A percentile compares a stretch with the other conserved stretches of the same genome.
These are phyloP conservation scores for Oreortyx pictus DNA, from an alignment of 2,797 vertebrate species.

Conservation along the genomic window DNA sequence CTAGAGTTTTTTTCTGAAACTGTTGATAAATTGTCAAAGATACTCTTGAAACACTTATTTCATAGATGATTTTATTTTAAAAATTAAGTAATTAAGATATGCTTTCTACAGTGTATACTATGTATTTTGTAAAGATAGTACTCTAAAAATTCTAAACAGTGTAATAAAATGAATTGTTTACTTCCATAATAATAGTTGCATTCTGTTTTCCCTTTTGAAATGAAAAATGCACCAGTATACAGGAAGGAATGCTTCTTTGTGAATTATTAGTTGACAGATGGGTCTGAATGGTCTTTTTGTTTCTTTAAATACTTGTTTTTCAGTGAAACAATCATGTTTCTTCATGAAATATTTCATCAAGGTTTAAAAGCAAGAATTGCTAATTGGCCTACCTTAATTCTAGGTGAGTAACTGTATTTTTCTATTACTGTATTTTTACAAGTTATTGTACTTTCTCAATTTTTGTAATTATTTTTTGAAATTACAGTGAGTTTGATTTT, in stretches of 20 bases:
- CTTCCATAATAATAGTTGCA: background rate
- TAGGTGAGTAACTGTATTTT: constrained; percentile 86
- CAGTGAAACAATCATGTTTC: constrained; percentile 99
- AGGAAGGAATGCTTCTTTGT: background rate
- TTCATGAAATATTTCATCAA: constrained; percentile 99
- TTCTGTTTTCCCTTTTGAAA: background rate
- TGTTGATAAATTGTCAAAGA: background rate
- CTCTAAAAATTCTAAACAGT: background rate
- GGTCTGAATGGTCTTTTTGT: constrained; percentile 6
- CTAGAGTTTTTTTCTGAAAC: background rate
- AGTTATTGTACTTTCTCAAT: background rate
- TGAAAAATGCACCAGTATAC: background rate
- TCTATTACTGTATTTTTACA: background rate
- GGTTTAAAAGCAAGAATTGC: constrained; percentile 97
- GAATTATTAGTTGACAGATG: constrained; percentile 9
- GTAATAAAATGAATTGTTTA: background rate
- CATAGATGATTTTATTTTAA: background rate
- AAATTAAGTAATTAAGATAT: background rate
- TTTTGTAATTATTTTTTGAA: background rate
- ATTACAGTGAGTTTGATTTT: background rate
- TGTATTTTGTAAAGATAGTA: background rate
- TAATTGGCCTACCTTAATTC: constrained; percentile 97
- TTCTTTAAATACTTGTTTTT: constrained; percentile 67
- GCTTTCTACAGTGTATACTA: background rate
- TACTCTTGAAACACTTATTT: background rate